Percentiles rank a stretch among this genome's conserved stretches.
Evolutionary conservation across 1,140 invertebrate species (phyloP).

Genomic region (Meloidogyne floridensis): DNA sequence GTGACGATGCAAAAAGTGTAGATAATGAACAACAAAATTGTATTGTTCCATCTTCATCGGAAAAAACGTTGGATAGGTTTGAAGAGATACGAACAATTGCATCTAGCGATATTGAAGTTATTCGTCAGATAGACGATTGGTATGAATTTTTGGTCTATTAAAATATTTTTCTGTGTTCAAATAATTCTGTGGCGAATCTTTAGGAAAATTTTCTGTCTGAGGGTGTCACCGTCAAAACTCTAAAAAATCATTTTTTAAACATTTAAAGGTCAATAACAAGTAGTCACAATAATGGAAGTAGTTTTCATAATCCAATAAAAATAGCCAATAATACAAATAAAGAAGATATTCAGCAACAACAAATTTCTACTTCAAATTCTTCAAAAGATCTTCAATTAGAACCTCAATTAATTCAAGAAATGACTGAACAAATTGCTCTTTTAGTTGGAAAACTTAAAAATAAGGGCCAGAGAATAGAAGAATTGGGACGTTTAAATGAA

Average conservation of each 20-base stretch:
- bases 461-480: slow-evolving; percentile 51
- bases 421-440: slow-evolving; percentile 36
- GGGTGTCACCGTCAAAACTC: too few species aligned
- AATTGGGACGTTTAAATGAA: slow-evolving; percentile 45
- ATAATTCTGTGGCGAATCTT: too few species aligned
- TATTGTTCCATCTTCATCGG: slow-evolving; percentile 13
- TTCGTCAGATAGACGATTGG: slow-evolving; percentile 54
- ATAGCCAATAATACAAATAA: neutral
- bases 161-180: too few species aligned
- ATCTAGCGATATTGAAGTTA: slow-evolving; percentile 56
- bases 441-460: slow-evolving; percentile 48
- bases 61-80: slow-evolving; percentile 29
- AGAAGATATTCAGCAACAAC: slow-evolving; percentile 2
- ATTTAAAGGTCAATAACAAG: slow-evolving; percentile 56
- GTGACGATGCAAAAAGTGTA: slow-evolving; percentile 22
- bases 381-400: neutral
- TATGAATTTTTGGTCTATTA: neutral
- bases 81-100: slow-evolving; percentile 51
- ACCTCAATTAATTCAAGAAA: neutral
- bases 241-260: neutral
- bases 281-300: slow-evolving; percentile 40
- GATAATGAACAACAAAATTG: neutral
- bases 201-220: too few species aligned
- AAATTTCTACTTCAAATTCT: neutral
- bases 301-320: slow-evolving; percentile 3